Evolutionary conservation across 1,140 invertebrate species (phyloP), one percentile per base, ranked within the genome.

Genomic region (Habropoda laboriosa): DNA sequence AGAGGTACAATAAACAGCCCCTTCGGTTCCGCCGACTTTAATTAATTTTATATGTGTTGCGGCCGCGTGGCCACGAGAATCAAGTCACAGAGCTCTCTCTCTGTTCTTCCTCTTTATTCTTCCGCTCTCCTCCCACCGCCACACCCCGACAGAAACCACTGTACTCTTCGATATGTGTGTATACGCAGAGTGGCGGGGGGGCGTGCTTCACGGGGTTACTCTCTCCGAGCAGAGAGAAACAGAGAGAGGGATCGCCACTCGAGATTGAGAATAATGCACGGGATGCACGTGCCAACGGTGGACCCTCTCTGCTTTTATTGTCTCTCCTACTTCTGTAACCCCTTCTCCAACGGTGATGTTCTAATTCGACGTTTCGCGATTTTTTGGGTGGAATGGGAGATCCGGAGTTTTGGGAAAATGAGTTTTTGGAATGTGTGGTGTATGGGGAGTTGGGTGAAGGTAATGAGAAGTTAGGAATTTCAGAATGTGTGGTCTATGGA

Each of bases 21-120:
- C 83, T 83, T 81, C 35, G 71, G 66, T 83, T 87, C 81, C 72
- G 67, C 67, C 82, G 87, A 88, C 86, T 92, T 92, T 92, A 92
- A 92, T 92, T 92, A 92, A 92, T 92, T 91, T 91, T 91, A 79
- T 89, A 90, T 89, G 84, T 86, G 82, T 82, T 70, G 79, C 64
- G 61, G 58, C 72, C 67, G 61, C 79, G 80, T 63, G 82, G 63
- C 55, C 71, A 61, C 58, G 74, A 84, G 85, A 84, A 86, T 81
- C 82, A 85, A 90, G 86, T 88, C 84, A 85, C 70, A 79, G 80
- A 68, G 71, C 42, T 76, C 68, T 49, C 30, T 38, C 51, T 42
- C 49, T 27, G 21, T 57, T 66, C 61, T 51, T 76, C 40, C 21
- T 45, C 51, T 58, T 73, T 80, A 51, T 68, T 80, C 79, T 73